A percentile compares a stretch with the other conserved stretches of the same genome.
These are phyloP conservation scores for Festucalex cinctus DNA, from an alignment of 2,113 vertebrate species.

Conservation along the genomic window DNA sequence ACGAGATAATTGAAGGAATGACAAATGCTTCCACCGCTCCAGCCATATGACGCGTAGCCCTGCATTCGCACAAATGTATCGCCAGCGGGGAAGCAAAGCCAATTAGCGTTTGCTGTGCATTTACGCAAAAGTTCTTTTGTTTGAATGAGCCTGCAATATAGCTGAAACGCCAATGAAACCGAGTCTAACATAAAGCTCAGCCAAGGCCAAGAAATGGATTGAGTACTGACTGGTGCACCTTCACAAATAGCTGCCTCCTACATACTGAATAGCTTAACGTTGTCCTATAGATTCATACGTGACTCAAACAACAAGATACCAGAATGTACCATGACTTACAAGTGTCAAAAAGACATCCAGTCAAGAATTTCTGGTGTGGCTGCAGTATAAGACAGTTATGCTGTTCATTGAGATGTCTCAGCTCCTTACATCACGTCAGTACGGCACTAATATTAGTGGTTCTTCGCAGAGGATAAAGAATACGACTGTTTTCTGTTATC, in stretches of 20 bases:
- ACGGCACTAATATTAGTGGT: not conserved
- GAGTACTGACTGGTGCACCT: not conserved
- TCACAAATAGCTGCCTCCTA: not conserved
- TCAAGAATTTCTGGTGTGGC: no score
- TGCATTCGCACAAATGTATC: slow-evolving; percentile 12
- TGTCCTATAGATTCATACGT: no score
- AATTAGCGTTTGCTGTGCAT: slow-evolving; percentile 24
- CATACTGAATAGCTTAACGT: no score
- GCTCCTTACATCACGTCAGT: not conserved
- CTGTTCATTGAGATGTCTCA: not conserved
- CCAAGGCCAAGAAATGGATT: not conserved
- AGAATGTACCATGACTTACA: not conserved
- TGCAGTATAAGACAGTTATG: no score
- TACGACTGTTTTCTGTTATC: not conserved
- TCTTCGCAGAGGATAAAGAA: not conserved
- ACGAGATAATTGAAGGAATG: slow-evolving; percentile 29
- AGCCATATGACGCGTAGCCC: slow-evolving; percentile 17
- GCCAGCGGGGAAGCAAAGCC: slow-evolving; percentile 16
- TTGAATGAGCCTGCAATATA: not conserved
- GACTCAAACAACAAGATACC: not conserved
- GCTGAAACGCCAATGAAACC: no score
- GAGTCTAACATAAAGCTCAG: not conserved
- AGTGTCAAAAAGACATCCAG: no score
- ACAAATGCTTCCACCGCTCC: slow-evolving; percentile 9
- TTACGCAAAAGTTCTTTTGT: not conserved